Conservation (phyloP, 1,140 invertebrate genomes). For the Prorops nasuta region DNA sequence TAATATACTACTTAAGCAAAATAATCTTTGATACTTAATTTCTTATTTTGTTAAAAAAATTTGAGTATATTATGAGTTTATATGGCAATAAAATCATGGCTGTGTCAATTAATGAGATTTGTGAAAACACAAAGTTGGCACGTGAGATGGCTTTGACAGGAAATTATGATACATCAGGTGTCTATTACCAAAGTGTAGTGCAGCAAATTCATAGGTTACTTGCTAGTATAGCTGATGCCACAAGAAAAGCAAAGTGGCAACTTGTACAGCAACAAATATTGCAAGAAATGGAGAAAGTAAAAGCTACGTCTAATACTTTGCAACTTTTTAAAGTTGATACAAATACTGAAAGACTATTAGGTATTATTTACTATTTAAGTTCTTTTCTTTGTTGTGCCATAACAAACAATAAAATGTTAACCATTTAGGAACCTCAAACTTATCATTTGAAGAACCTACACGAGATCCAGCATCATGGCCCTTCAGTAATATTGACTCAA, state of each 20-base stretch:
- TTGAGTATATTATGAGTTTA: neutral
- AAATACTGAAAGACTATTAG: conserved; percentile 55
- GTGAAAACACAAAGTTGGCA: conserved; percentile 88
- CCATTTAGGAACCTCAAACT: conserved; percentile 37
- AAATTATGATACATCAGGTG: conserved; percentile 91
- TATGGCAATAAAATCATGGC: conserved; percentile 60
- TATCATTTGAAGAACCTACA: conserved; percentile 65
- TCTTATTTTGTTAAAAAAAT: too few relatives aligned
- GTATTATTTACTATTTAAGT: conserved; percentile 18
- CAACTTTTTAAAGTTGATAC: conserved; percentile 64
- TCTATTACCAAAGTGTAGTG: conserved; percentile 93
- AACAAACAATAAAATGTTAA: neutral
- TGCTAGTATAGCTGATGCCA: conserved; percentile 74
- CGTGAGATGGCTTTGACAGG: conserved; percentile 92
- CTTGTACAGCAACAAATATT: conserved; percentile 88
- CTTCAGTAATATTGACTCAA: conserved; percentile 39
- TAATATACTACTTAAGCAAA: too few relatives aligned
- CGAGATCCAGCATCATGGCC: conserved; percentile 53
- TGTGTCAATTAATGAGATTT: conserved; percentile 83
- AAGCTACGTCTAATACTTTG: conserved; percentile 73
- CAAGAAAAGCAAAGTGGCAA: conserved; percentile 85
- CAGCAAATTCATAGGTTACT: conserved; percentile 87
- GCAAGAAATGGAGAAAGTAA: conserved; percentile 88
- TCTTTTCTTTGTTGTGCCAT: neutral
- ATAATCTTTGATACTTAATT: too few relatives aligned